Conservation (phyloP, 2,113 vertebrate genomes). For the Zosterops borbonicus region DNA sequence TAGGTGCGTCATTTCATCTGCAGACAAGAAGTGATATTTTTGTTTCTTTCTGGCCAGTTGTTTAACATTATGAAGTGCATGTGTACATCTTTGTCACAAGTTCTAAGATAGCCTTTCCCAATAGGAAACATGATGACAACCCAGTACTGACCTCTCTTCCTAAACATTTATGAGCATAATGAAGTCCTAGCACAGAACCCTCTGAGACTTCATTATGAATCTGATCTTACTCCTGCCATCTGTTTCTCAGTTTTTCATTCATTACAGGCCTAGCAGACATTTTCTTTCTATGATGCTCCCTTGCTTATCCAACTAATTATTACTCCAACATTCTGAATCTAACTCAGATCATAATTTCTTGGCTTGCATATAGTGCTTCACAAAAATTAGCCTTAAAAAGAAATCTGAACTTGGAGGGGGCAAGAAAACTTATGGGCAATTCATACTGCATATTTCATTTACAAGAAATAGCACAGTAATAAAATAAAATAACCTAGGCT, state of each 20-base stretch:
- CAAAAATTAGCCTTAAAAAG: not conserved
- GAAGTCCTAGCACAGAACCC: not conserved
- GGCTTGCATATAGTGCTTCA: not conserved
- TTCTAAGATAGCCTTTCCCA: not conserved
- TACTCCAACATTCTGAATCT: not conserved
- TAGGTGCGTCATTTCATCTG: not conserved
- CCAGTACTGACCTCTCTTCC: not conserved
- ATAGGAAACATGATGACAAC: not conserved
- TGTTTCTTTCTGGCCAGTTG: not conserved
- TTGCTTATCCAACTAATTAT: not conserved
- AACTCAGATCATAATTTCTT: not conserved
- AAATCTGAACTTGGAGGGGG: not conserved
- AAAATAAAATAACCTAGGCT: not conserved
- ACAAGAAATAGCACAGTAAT: not conserved
- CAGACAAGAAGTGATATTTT: not conserved
- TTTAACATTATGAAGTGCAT: not conserved
- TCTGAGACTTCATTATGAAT: not conserved
- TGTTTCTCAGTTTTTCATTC: not conserved
- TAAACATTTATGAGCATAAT: not conserved
- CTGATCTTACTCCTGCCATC: not conserved
- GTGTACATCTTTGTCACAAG: not conserved
- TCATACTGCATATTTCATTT: not conserved
- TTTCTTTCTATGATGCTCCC: not conserved
- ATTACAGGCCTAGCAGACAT: not conserved
- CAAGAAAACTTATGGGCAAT: not conserved